Conservation (phyloP, 2,888 invertebrate species). For the Plagiodera versicolora region DNA sequence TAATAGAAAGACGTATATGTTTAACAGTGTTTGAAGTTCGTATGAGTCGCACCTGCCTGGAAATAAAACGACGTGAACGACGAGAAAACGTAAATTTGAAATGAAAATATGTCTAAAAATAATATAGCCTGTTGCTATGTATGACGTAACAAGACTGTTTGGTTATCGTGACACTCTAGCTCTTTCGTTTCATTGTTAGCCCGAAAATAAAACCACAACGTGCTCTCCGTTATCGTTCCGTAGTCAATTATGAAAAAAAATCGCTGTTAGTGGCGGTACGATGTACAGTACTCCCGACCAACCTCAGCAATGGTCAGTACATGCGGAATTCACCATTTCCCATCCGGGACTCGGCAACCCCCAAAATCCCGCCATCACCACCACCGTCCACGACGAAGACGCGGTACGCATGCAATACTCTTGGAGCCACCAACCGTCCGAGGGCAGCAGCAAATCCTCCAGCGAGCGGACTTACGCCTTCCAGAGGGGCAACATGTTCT, state of each 20-base stretch:
- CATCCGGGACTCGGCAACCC: conserved; percentile 55
- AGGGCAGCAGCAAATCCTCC: conserved; percentile 20
- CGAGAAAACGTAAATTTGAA: conserved; percentile 8
- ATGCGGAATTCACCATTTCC: conserved; percentile 67
- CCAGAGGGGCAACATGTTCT: conserved; percentile 59
- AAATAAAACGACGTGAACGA: conserved; percentile 10
- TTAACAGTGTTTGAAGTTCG: neutral
- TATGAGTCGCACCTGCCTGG: neutral
- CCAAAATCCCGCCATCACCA: conserved; percentile 50
- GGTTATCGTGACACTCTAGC: conserved; percentile 18
- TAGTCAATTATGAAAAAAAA: conserved; percentile 2
- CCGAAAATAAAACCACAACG: neutral
- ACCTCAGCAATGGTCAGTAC: conserved; percentile 68
- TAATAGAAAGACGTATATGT: neutral
- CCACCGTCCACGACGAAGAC: conserved; percentile 54
- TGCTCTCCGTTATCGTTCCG: neutral
- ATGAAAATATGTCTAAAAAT: conserved; percentile 27
- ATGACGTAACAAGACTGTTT: conserved; percentile 19
- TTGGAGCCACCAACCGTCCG: conserved; percentile 49
- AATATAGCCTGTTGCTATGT: conserved; percentile 20
- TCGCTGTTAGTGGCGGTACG: conserved; percentile 20
- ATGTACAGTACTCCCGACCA: conserved; percentile 42
- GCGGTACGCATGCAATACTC: conserved; percentile 60
- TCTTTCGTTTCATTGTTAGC: conserved; percentile 7
- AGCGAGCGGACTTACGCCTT: conserved; percentile 50